Percentiles rank a stretch among this genome's conserved stretches.
These are phyloP conservation scores for Paralinhomoeus sp. DNA, from an alignment of 2,888 invertebrate species.

Conservation along the genomic window DNA sequence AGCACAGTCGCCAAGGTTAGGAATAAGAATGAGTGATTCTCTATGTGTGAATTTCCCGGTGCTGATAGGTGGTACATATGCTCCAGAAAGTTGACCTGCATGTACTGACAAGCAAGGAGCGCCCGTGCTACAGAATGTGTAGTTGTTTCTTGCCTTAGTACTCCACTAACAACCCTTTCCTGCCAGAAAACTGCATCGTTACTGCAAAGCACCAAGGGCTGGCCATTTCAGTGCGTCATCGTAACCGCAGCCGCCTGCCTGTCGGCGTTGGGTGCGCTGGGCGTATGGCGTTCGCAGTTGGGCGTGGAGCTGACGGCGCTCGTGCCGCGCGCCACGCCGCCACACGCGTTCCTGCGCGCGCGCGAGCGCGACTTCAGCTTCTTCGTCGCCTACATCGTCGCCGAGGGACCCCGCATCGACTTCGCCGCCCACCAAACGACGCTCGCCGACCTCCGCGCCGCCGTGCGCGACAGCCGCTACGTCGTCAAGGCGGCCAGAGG, in stretches of 20 bases:
- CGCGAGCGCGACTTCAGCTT: constrained; percentile 87
- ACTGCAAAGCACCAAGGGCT: no score
- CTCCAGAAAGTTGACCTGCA: no score
- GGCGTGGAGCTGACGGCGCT: constrained; percentile 73
- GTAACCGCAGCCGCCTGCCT: constrained; percentile 34
- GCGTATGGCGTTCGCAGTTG: constrained; percentile 41
- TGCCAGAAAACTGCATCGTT: no score
- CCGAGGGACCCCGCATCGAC: constrained; percentile 45
- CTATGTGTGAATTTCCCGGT: no score
- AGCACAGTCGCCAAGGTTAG: no score
- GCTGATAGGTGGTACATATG: no score
- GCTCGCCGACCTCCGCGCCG: constrained; percentile 77
- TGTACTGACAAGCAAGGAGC: no score
- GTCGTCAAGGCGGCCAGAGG: no score
- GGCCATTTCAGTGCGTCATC: constrained; percentile 33
- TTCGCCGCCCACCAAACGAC: constrained; percentile 80
- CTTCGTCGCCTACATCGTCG: constrained; percentile 89
- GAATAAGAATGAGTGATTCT: no score
- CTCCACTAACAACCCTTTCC: no score
- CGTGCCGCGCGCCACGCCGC: constrained; percentile 74
- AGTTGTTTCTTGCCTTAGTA: no score
- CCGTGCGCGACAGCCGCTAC: constrained; percentile 55
- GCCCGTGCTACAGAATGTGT: no score
- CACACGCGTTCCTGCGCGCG: constrained; percentile 71
- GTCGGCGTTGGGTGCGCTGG: constrained; percentile 41